A percentile compares a stretch with the other conserved stretches of the same genome.
Evolutionary conservation across 2,797 vertebrate species (phyloP).

Genomic region (Meriones psammophilus): DNA sequence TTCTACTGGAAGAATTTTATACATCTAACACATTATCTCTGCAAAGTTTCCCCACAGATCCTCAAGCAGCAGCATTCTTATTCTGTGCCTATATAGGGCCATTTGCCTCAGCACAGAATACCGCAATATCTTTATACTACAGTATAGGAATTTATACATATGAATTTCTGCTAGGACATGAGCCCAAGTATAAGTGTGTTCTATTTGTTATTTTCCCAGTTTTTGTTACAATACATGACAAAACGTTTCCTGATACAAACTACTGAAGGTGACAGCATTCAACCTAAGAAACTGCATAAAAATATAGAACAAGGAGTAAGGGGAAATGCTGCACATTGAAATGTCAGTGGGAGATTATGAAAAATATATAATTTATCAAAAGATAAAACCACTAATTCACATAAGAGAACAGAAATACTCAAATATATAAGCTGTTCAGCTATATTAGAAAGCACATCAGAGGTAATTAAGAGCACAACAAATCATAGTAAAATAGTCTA

Average conservation of each 20-base stretch:
- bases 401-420: not conserved
- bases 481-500: not conserved
- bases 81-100: not conserved
- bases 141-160: too few species aligned
- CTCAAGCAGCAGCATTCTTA: not conserved
- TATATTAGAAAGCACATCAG: slow-evolving; percentile 13
- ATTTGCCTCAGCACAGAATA: not conserved
- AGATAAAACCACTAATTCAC: slow-evolving; percentile 21
- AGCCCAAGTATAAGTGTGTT: slow-evolving; percentile 6
- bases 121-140: not conserved
- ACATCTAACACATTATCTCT: not conserved
- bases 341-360: not conserved
- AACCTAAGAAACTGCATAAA: slow-evolving; percentile 43
- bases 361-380: slow-evolving; percentile 22
- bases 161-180: not conserved
- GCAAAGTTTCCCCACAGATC: not conserved
- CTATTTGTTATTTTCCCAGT: not conserved
- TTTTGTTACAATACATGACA: not conserved
- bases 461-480: not conserved
- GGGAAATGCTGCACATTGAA: slow-evolving; percentile 5
- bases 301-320: not conserved
- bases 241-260: slow-evolving; percentile 32
- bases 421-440: not conserved
- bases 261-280: not conserved
- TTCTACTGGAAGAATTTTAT: not conserved